phyloP scores from a whole-genome alignment of 2,113 vertebrate genomes.

The Melanocharis versteri region DNA sequence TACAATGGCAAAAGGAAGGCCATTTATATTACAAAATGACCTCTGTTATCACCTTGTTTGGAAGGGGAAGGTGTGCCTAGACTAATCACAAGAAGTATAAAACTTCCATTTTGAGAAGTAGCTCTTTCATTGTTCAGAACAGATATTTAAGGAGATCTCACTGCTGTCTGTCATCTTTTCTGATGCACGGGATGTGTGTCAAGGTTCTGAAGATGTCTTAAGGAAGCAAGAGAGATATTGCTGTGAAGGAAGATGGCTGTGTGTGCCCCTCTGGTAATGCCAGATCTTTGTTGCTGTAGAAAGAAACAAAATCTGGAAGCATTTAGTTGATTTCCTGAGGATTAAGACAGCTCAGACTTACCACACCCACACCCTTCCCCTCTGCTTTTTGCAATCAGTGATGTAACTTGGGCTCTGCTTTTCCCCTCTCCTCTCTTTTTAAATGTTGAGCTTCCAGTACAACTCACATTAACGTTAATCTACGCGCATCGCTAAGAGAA shows the following conservation, averaged over 20 bases:
- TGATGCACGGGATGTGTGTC: background rate
- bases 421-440: background rate
- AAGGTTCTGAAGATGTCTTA: background rate
- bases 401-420: background rate
- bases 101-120: background rate
- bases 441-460: background rate
- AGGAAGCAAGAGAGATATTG: background rate
- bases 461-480: background rate
- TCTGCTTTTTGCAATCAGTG: background rate
- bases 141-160: background rate
- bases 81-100: background rate
- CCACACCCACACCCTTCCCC: background rate
- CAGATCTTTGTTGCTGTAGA: background rate
- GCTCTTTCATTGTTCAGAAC: background rate
- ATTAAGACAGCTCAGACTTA: background rate
- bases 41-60: constrained; percentile 52
- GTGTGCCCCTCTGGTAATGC: background rate
- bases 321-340: background rate
- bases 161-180: constrained; percentile 23
- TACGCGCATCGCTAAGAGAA: background rate
- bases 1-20: constrained; percentile 27
- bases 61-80: constrained; percentile 17
- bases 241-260: background rate
- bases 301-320: background rate
- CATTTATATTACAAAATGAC: constrained; percentile 33